Base-by-base conservation (phyloP, 2,113 vertebrate species). In the Arvicanthis niloticus region DNA sequence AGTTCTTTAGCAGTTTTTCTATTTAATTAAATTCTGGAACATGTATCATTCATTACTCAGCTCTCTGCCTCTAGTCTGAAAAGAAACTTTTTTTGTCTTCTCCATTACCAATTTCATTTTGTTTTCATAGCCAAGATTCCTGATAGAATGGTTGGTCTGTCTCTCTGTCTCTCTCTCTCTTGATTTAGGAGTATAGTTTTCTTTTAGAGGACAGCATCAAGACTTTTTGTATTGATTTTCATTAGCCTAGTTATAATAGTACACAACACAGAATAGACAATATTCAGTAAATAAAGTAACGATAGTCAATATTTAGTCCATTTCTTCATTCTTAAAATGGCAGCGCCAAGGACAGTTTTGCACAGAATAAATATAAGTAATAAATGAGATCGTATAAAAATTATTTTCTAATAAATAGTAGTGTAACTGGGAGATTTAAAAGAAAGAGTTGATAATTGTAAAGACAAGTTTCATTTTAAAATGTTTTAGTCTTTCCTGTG, bases 251-350 rank as follows among this genome's bases (percentile, higher is more conserved):
- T 67, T 29, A 13, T 26, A 51, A 0, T 77, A 75, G 8, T 77
- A 48, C 13, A 60, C 78, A 78, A 0, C 42, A 42, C 42, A 24
- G 21, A 73, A 8, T 92, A 56, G 16, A 9, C 29, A 87, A 0
- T 56, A 70, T n/a, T 72, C 51, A 77, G 12, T 65, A 70, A 82
- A 51, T 78, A n/a, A 93, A 56, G 9, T 73, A 53, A 78, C 51
- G 67, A 72, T n/a, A 82, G 10, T 26, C 48, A 72, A 21, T 88
- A 6, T 80, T 62, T 84, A 60, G 56, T 85, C 73, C 31, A 12
- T 92, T 89, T 95, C 37, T 80, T 89, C 4, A 58, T 40, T 60
- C 84, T 95, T 62, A 93, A 91, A 82, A 90, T 96, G 90, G 29
- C 37, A 62, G 40, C 67, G 67, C 22, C 88, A 4, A 68, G 82